Evolutionary conservation across 2,888 invertebrate genomes (phyloP), one percentile per base, ranked within the genome.

Genomic region (Andrena marginata): DNA sequence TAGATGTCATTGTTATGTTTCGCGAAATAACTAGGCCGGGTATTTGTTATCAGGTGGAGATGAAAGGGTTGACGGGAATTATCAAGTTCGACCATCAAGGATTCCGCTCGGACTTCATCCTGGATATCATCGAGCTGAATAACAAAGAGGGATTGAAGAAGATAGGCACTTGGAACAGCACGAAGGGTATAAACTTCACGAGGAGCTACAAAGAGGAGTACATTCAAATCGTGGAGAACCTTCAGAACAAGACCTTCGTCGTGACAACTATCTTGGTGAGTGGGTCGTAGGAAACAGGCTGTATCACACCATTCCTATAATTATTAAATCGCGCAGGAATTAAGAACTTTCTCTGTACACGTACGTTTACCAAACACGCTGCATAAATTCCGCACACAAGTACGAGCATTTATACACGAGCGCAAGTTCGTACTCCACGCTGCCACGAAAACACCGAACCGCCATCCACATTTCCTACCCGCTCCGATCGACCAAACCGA

Each of bases 1-100:
- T 51, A 51, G 51, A 51, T 8, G 2, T 51, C 20, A 42, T 51
- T 20, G 2, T 51, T 1, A 2, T 3, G n/a, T 20, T 10, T 20
- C 23, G 20, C 23, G 56, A 56, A 56, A 26, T 54, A 56, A 23
- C 26, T 0, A 42, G 16, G 4, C 51, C 0, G 8, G 10, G 35
- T 2, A 3, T 23, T 48, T 68, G 49, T 31, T 51, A 13, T 6
- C 94, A 98, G 98, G 97, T 98, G 84, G 98, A 98, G 95, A 97
- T 98, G 96, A 96, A 97, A 90, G 99, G 99, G n/a, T 95, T 98
- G 88, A 98, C 98, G 0, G 99, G 99, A 85, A 96, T 97, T 77
- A 98, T 99, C 91, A 98, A 98, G 94, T 98, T 99, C 94, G 98
- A 99, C 95, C 97, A 97, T 94, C 97, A 98, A 95, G 99, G 99